These are phyloP conservation scores for Myiopsitta monachus DNA, from an alignment of 2,113 vertebrate species.

Conservation along the genomic window DNA sequence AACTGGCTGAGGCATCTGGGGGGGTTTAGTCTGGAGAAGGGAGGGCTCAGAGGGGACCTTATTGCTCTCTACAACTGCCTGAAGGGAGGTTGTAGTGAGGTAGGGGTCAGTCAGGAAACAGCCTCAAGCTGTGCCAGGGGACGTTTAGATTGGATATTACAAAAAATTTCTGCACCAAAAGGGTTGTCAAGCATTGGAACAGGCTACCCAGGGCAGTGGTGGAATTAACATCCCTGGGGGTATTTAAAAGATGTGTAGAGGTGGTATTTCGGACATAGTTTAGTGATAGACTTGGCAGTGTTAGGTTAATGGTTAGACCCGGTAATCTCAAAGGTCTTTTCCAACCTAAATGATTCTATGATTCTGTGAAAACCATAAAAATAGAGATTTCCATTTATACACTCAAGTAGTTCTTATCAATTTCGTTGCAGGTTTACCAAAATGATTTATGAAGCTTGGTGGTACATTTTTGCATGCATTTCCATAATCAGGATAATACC, in stretches of 20 bases:
- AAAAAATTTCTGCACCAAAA: background rate
- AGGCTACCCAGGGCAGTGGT: background rate
- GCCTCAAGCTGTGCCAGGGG: background rate
- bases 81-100: background rate
- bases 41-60: background rate
- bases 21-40: background rate
- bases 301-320: background rate
- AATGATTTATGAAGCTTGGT: background rate
- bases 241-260: background rate
- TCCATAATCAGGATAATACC: background rate
- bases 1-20: background rate
- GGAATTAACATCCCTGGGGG: background rate
- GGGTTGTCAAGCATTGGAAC: background rate
- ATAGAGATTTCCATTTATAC: background rate
- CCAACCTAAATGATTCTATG: background rate
- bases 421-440: background rate
- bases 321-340: background rate
- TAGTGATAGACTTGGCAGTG: background rate
- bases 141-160: background rate
- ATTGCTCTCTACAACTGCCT: background rate
- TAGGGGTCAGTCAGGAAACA: background rate
- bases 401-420: background rate
- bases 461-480: background rate
- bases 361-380: background rate
- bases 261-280: background rate